Percentiles rank a stretch among this genome's conserved stretches.
Conservation (phyloP, 2,113 vertebrate species). For the Pterocles orientalis region DNA sequence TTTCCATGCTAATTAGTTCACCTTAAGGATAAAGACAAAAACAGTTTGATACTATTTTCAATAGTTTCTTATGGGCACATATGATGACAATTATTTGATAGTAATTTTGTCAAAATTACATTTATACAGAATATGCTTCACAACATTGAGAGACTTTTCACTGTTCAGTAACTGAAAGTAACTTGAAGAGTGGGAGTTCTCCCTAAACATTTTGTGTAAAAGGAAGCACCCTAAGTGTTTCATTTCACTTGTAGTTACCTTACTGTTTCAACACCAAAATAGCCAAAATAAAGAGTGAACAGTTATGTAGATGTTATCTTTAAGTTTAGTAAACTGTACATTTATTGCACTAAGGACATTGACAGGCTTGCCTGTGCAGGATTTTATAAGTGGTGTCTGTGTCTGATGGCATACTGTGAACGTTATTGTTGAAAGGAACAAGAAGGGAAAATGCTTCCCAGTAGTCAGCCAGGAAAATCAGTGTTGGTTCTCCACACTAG, state of each 20-base stretch:
- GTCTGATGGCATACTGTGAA: neutral
- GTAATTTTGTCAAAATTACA: neutral
- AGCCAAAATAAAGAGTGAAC: neutral
- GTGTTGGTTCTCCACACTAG: neutral
- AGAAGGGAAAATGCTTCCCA: neutral
- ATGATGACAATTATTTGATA: neutral
- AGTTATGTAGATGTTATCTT: neutral
- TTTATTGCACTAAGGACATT: neutral
- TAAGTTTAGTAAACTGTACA: neutral
- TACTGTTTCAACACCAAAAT: neutral
- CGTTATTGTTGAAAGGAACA: neutral
- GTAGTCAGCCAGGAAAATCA: neutral
- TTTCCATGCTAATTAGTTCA: neutral
- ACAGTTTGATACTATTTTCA: neutral
- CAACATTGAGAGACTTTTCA: neutral
- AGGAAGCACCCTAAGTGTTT: neutral
- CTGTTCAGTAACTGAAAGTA: neutral
- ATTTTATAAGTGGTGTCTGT: neutral
- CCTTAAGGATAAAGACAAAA: neutral
- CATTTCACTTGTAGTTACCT: neutral
- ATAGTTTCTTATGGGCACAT: neutral
- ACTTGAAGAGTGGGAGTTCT: neutral
- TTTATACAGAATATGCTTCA: neutral
- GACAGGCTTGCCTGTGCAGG: neutral
- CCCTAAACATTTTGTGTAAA: neutral